Evolutionary conservation across 2,888 invertebrate genomes (phyloP).

Genomic region (Cryptus armator): DNA sequence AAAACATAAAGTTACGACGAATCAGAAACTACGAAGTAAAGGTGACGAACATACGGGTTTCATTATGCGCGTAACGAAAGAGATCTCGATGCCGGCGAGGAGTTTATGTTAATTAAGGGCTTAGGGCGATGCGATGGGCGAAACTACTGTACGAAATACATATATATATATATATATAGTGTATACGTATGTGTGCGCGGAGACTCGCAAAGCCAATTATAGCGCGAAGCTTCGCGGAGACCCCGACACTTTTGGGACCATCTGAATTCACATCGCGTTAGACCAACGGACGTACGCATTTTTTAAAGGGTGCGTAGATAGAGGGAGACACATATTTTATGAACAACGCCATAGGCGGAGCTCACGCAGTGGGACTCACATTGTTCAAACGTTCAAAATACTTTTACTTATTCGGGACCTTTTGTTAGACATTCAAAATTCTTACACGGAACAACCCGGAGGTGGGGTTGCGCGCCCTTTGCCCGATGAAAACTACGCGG

Average conservation of each 20-base stretch:
- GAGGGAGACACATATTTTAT: conserved; percentile 65
- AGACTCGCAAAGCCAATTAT: conserved; percentile 82
- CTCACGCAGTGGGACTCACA: conserved; percentile 68
- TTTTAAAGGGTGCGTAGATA: conserved; percentile 62
- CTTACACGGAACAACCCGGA: conserved; percentile 63
- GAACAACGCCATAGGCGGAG: conserved; percentile 79
- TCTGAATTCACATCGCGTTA: conserved; percentile 35
- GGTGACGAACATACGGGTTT: conserved; percentile 30
- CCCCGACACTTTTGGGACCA: conserved; percentile 54
- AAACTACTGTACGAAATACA: conserved; percentile 28
- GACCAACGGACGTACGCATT: conserved; percentile 27
- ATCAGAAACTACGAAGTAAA: conserved; percentile 2
- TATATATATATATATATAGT: too few species aligned
- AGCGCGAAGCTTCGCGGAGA: conserved; percentile 75
- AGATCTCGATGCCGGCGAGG: conserved; percentile 79
- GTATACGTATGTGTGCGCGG: not conserved
- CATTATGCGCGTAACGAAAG: conserved; percentile 83
- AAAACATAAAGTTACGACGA: not conserved
- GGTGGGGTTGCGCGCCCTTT: conserved; percentile 72
- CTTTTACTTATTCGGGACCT: conserved; percentile 81
- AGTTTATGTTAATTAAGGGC: conserved; percentile 81
- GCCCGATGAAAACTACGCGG: conserved; percentile 54
- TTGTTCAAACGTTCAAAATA: conserved; percentile 80
- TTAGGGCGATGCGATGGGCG: conserved; percentile 77
- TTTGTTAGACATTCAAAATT: conserved; percentile 78